Base-by-base conservation (phyloP, 2,888 invertebrate genomes). In the Synanthedon tipuliformis region DNA sequence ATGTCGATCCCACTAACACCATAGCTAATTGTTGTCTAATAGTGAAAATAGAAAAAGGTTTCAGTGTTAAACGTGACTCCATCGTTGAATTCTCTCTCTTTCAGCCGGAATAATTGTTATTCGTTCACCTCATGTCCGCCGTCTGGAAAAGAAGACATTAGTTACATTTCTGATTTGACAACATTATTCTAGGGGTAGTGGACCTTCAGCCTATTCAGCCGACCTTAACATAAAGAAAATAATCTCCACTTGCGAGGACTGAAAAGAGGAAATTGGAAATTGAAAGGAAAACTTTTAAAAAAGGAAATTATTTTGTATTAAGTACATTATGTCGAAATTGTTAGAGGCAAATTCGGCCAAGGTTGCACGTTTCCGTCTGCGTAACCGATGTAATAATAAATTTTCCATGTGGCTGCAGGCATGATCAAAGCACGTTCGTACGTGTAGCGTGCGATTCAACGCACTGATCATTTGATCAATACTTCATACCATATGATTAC, bases 381-480 rank as follows among this genome's bases (percentile, higher is more conserved):
- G 45, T 45, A 45, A 45, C 13, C 15, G 13, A 45, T 45, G 45
- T 45, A 45, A 45, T 15, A 45, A 34, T 34, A 16, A 53, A 57
- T 57, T 59, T 61, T 66, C 57, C 68, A 56, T 57, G 56, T 60
- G 64, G 59, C 55, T 65, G 63, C 51, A 18, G 60, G 55, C 57
- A 45, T 45, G 71, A 71, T 73, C 69, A 73, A 73, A 73, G 71
- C 55, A 51, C 27, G 48, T 11, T 52, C 50, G 45, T 45, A 41
- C 18, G 54, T 54, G 54, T 54, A 53, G 52, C 52, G 54, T 52
- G 55, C 57, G 52, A 55, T 59, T 56, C 62, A 62, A 56, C 59
- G 55, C 45, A 56, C 60, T 59, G 48, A 55, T 56, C 49, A 52
- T 56, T n/a, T 34, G 34, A 34, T 34, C 34, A 34, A 34, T 34